These are phyloP conservation scores for Motacilla alba DNA, from an alignment of 2,113 vertebrate species.

Conservation along the genomic window DNA sequence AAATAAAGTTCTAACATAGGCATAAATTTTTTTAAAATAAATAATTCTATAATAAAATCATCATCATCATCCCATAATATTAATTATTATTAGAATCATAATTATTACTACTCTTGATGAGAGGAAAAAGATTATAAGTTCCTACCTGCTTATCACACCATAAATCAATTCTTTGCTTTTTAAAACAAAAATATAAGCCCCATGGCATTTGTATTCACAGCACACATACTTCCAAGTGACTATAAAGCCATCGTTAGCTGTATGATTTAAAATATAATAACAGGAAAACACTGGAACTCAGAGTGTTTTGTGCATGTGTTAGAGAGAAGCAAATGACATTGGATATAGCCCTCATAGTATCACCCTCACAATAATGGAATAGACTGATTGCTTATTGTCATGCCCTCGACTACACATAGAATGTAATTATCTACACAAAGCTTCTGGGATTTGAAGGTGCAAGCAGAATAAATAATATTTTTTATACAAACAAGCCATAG, in stretches of 20 bases:
- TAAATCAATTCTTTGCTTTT: background rate
- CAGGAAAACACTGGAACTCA: slow-evolving; percentile 8
- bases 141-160: background rate
- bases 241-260: slow-evolving; percentile 1
- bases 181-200: background rate
- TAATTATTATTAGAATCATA: background rate
- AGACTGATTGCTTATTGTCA: slow-evolving; percentile 48
- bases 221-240: background rate
- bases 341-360: background rate
- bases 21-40: background rate
- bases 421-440: slow-evolving; percentile 37
- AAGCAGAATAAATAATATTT: slow-evolving; percentile 13
- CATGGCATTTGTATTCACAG: slow-evolving; percentile 3
- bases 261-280: slow-evolving; percentile 60
- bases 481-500: background rate
- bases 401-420: background rate
- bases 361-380: background rate
- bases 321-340: slow-evolving; percentile 22
- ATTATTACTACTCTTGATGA: background rate
- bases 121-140: background rate
- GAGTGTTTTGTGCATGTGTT: background rate
- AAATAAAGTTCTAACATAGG: background rate
- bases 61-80: background rate
- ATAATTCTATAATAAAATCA: background rate
- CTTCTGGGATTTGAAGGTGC: slow-evolving; percentile 8